phyloP scores from a whole-genome alignment of 2,797 vertebrate species.

The Enteromius treurensis region DNA sequence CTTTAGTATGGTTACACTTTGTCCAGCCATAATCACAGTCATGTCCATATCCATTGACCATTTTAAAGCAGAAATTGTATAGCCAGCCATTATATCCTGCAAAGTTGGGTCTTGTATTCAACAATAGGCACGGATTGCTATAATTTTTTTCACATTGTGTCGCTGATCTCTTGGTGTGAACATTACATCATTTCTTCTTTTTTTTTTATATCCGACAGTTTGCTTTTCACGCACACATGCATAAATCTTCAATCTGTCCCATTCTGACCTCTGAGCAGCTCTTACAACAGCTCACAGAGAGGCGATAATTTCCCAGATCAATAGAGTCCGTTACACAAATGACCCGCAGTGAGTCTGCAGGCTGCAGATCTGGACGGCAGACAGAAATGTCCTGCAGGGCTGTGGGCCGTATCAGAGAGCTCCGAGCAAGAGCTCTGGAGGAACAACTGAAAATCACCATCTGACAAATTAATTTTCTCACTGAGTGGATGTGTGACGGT shows the following conservation, averaged over 20 bases:
- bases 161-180: slow-evolving; percentile 15
- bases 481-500: slow-evolving; percentile 26
- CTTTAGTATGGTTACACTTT: slow-evolving; percentile 9
- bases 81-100: slow-evolving; percentile 19
- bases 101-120: neutral
- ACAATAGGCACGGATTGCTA: slow-evolving; percentile 37
- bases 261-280: slow-evolving; percentile 38
- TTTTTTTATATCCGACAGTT: slow-evolving; percentile 4
- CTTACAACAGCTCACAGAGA: slow-evolving; percentile 22
- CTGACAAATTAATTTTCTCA: slow-evolving; percentile 37
- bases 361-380: slow-evolving; percentile 31
- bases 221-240: slow-evolving; percentile 13
- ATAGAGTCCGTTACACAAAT: slow-evolving; percentile 44
- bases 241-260: slow-evolving; percentile 49
- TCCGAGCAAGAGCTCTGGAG: slow-evolving; percentile 17
- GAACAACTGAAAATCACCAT: slow-evolving; percentile 27
- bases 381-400: slow-evolving; percentile 32
- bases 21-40: slow-evolving; percentile 24
- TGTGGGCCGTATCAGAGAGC: slow-evolving; percentile 4
- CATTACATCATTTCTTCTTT: neutral
- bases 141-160: slow-evolving; percentile 17
- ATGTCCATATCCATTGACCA: slow-evolving; percentile 27
- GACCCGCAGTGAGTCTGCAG: slow-evolving; percentile 33
- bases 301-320: slow-evolving; percentile 40
- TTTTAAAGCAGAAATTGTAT: slow-evolving; percentile 14